A percentile compares a stretch with the other conserved stretches of the same genome.
Conservation (phyloP, 37 sponge, comb jelly and placozoan species). For the Axinella damicornis region DNA sequence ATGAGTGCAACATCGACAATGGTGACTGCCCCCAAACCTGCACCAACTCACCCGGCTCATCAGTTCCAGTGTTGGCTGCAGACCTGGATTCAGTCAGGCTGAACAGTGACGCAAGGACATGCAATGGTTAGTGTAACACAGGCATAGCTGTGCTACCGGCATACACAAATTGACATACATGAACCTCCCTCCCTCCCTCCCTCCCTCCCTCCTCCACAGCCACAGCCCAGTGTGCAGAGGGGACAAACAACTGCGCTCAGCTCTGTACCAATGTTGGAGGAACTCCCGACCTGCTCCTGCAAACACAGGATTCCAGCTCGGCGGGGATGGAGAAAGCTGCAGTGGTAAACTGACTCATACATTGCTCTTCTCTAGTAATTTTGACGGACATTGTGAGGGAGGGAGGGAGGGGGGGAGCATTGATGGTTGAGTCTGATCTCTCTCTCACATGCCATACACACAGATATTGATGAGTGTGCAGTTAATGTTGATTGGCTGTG, state of each 20-base stretch:
- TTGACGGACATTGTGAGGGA: too few species aligned
- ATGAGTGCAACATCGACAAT: conserved; percentile 11
- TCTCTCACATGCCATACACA: too few species aligned
- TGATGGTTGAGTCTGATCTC: too few species aligned
- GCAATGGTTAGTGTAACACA: too few species aligned
- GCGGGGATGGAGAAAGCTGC: not conserved
- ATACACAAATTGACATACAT: not conserved
- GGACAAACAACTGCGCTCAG: conserved; percentile 1
- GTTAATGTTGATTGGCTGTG: too few species aligned
- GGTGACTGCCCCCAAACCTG: conserved; percentile 15
- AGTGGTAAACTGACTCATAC: too few species aligned
- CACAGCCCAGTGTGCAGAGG: not conserved
- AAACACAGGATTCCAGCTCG: conserved; percentile 22
- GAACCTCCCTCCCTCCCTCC: conserved; percentile 27
- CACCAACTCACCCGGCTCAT: not conserved
- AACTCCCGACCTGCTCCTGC: conserved; percentile 3
- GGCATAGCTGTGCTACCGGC: too few species aligned
- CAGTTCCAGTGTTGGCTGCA: not conserved
- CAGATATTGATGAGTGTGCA: too few species aligned
- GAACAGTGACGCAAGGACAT: too few species aligned
- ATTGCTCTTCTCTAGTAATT: too few species aligned
- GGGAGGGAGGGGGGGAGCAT: too few species aligned
- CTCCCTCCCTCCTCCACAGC: conserved; percentile 28
- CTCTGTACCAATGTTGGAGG: not conserved
- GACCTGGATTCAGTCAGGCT: conserved; percentile 9